Evolutionary conservation across 2,797 vertebrate species (phyloP).

Genomic region (Acanthurus lineatus): DNA sequence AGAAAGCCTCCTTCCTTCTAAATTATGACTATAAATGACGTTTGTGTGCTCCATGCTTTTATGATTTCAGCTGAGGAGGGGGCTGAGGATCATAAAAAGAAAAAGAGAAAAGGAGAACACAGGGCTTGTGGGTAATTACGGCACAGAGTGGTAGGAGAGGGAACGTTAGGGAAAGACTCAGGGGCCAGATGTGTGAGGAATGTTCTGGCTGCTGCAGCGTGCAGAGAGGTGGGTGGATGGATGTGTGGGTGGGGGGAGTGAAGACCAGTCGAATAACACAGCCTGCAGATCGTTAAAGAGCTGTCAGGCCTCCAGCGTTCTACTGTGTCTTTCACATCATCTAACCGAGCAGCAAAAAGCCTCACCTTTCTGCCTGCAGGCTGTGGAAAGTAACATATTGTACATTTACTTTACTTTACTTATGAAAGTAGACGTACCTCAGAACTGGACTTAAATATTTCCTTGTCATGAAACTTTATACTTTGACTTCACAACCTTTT

Average conservation of each 20-base stretch:
- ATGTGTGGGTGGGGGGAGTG: slow-evolving; percentile 62
- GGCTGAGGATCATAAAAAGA: slow-evolving; percentile 79
- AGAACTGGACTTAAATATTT: not conserved
- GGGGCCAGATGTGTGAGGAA: slow-evolving; percentile 89
- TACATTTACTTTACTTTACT: slow-evolving; percentile 13
- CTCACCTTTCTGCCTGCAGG: slow-evolving; percentile 55
- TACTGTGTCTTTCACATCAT: slow-evolving; percentile 81
- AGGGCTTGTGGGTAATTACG: slow-evolving; percentile 87
- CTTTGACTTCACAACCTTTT: not conserved
- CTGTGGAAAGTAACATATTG: slow-evolving; percentile 35
- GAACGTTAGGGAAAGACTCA: slow-evolving; percentile 80
- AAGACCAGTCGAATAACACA: slow-evolving; percentile 79
- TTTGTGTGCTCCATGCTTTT: slow-evolving; percentile 72
- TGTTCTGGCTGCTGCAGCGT: slow-evolving; percentile 85
- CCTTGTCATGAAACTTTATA: not conserved
- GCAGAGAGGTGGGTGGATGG: slow-evolving; percentile 69
- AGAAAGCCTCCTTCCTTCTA: slow-evolving; percentile 62
- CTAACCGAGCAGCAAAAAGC: slow-evolving; percentile 57
- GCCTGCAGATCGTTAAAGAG: slow-evolving; percentile 86
- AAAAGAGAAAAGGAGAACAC: slow-evolving; percentile 86
- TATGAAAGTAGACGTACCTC: not conserved
- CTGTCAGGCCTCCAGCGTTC: slow-evolving; percentile 82
- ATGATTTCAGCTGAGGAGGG: slow-evolving; percentile 69
- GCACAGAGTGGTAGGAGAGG: slow-evolving; percentile 70
- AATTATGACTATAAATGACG: slow-evolving; percentile 77